These are phyloP conservation scores for Fregetta grallaria DNA, from an alignment of 2,113 vertebrate genomes.

Conservation along the genomic window DNA sequence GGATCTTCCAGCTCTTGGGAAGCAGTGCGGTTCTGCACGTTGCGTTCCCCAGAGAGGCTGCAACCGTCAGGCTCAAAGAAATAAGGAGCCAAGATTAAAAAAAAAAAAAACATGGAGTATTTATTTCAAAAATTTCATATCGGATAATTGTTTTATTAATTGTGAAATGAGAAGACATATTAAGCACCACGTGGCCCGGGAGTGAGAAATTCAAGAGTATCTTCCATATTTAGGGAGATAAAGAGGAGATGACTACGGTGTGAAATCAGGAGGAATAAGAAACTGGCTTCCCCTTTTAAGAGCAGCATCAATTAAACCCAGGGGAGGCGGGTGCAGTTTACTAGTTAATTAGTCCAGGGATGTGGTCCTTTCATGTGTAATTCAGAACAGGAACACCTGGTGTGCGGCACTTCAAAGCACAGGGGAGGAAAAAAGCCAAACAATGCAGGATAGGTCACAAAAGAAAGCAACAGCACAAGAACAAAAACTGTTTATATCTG, in stretches of 20 bases:
- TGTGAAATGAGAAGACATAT: slow-evolving; percentile 8
- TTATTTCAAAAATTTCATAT: slow-evolving; percentile 5
- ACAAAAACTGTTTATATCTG: slow-evolving; percentile 76
- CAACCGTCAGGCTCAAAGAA: slow-evolving; percentile 17
- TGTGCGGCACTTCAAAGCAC: slow-evolving; percentile 82
- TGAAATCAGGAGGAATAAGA: slow-evolving; percentile 63
- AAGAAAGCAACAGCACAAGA: slow-evolving; percentile 71
- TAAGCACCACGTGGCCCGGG: not conserved
- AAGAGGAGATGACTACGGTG: slow-evolving; percentile 56
- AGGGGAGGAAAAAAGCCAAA: slow-evolving; percentile 69
- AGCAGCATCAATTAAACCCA: slow-evolving; percentile 78
- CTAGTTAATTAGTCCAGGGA: slow-evolving; percentile 85
- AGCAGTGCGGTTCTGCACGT: not conserved
- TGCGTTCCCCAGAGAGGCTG: slow-evolving; percentile 19
- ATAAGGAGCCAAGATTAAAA: not conserved
- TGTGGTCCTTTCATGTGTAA: slow-evolving; percentile 86
- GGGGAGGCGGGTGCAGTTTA: slow-evolving; percentile 79
- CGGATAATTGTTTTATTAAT: slow-evolving; percentile 56
- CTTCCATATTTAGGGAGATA: slow-evolving; percentile 49
- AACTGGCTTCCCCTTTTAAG: slow-evolving; percentile 74
- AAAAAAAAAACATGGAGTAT: not conserved
- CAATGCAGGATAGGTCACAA: slow-evolving; percentile 79
- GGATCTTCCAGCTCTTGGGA: slow-evolving; percentile 48
- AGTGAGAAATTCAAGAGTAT: slow-evolving; percentile 60
- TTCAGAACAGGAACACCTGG: slow-evolving; percentile 86